Conservation (phyloP, 2,888 invertebrate species). For the Xestia sexstrigata region DNA sequence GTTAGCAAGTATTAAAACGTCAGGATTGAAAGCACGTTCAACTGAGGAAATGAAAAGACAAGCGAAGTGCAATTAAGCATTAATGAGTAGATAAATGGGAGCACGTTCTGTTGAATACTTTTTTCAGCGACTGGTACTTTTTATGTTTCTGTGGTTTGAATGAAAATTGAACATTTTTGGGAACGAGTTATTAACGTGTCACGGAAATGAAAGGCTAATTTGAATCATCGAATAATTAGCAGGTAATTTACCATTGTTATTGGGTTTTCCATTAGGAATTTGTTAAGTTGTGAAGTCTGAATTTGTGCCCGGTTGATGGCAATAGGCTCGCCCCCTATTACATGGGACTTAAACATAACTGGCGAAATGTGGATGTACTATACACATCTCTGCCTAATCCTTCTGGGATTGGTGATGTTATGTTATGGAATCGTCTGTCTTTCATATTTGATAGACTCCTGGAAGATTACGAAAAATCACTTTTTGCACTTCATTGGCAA, state of each 20-base stretch:
- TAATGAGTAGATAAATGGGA: conserved; percentile 49
- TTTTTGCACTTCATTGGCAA: neutral
- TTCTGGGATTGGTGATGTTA: neutral
- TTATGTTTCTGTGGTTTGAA: neutral
- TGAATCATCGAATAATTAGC: conserved; percentile 37
- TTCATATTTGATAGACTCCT: neutral
- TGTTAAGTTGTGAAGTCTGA: too few relatives aligned
- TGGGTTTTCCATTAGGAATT: neutral
- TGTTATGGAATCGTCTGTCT: neutral
- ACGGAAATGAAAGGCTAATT: conserved; percentile 24
- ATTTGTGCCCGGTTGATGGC: too few relatives aligned
- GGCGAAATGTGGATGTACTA: too few relatives aligned
- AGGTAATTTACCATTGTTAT: neutral
- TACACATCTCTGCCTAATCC: too few relatives aligned
- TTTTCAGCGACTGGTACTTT: conserved; percentile 12
- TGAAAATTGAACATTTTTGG: conserved; percentile 11
- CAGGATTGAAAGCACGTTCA: conserved; percentile 36
- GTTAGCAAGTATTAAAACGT: conserved; percentile 55
- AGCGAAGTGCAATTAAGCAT: conserved; percentile 51
- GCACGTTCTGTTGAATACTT: conserved; percentile 36
- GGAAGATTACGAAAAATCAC: neutral
- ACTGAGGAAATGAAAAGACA: conserved; percentile 55
- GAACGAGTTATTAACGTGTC: conserved; percentile 34
- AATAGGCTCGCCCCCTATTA: too few relatives aligned
- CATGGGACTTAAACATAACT: too few relatives aligned